A percentile compares a stretch with the other conserved stretches of the same genome.
These are phyloP conservation scores for Lasioglossum vierecki DNA, from an alignment of 2,888 invertebrate species.

Conservation along the genomic window DNA sequence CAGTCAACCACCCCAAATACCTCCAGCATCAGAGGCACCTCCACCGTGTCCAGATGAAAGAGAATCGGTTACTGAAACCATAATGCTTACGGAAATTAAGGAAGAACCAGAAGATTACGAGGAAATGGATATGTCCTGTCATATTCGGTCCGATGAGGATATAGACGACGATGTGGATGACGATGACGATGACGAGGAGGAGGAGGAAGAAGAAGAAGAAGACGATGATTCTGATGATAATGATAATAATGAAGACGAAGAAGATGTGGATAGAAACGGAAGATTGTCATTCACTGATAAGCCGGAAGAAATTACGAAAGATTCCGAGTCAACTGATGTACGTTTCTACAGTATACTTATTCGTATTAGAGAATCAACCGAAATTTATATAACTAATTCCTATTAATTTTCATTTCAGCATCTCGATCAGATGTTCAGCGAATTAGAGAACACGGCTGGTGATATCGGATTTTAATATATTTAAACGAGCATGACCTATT, in stretches of 20 bases:
- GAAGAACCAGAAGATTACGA: conserved; percentile 80
- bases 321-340: conserved; percentile 77
- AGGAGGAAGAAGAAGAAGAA: conserved; percentile 70
- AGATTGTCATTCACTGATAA: conserved; percentile 52
- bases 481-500: conserved; percentile 23
- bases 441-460: conserved; percentile 77
- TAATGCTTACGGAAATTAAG: conserved; percentile 77
- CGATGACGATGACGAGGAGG: conserved; percentile 75
- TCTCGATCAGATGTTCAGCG: conserved; percentile 79
- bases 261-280: conserved; percentile 53
- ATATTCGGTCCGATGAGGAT: conserved; percentile 72
- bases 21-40: conserved; percentile 65
- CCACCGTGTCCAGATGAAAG: conserved; percentile 57
- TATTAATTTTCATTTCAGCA: conserved; percentile 71
- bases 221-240: conserved; percentile 71
- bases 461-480: conserved; percentile 75
- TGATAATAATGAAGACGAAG: conserved; percentile 67
- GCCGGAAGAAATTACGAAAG: conserved; percentile 56
- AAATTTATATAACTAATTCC: conserved; percentile 31
- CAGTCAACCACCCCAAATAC: conserved; percentile 62
- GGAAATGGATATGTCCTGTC: conserved; percentile 78
- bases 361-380: not conserved
- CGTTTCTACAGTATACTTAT: conserved; percentile 48
- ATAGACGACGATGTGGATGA: conserved; percentile 75
- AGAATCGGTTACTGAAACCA: conserved; percentile 63